Evolutionary conservation across 2,113 vertebrate species (phyloP).

Genomic region (Aegotheles bennettii): DNA sequence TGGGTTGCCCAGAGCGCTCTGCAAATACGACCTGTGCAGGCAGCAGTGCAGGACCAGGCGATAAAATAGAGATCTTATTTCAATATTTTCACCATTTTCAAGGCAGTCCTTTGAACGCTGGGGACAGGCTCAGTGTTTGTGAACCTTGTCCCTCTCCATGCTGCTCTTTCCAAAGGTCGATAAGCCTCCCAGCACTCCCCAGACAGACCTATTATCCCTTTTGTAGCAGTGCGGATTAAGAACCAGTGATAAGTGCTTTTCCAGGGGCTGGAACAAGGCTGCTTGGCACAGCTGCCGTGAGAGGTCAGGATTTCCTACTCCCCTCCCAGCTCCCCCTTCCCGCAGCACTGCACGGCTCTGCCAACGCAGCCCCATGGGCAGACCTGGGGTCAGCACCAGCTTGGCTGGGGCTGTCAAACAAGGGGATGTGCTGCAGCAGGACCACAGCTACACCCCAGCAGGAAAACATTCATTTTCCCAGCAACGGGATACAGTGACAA

Average conservation of each 20-base stretch:
- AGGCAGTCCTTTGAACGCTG: accelerated
- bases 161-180: background rate
- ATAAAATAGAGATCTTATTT: background rate
- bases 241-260: background rate
- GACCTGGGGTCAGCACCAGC: background rate
- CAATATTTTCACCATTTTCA: background rate
- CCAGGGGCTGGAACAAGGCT: background rate
- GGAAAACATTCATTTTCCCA: background rate
- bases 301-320: background rate
- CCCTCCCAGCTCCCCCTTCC: background rate
- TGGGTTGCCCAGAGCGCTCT: accelerated
- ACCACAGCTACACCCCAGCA: background rate
- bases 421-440: background rate
- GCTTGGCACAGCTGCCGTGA: background rate
- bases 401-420: background rate
- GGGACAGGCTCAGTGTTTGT: background rate
- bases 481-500: accelerated
- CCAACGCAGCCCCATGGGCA: accelerated
- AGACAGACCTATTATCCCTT: background rate
- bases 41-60: background rate
- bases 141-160: background rate
- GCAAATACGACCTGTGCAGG: background rate
- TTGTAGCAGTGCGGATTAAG: background rate
- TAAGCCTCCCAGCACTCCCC: background rate
- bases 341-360: background rate